Base-by-base conservation (phyloP, 2,888 invertebrate species). In the Apotomis turbidana region DNA sequence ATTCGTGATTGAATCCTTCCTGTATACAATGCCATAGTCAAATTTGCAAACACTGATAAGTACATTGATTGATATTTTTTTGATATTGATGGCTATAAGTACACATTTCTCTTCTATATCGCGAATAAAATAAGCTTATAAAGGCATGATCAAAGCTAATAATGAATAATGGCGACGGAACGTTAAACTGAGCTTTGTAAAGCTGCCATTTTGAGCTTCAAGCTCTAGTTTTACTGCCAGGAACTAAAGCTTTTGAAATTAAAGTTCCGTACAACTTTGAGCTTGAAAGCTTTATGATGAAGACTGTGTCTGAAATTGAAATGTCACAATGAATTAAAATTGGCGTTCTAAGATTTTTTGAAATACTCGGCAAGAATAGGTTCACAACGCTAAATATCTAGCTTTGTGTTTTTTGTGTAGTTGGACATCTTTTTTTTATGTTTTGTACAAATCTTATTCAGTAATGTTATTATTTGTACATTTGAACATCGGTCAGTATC, bases 171-270 rank as follows among this genome's bases (percentile, higher is more conserved):
- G 44, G 67, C 12, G 8, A 51, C 12, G 62, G 5, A 66, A 57
- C 27, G 36, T 57, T 57, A 55, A 46, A 36, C 55, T 66, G 55
- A 52, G 55, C 70, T 66, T 59, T 66, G 52, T 68, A n/a, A 66
- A 60, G 52, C 63, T 54, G 63, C 54, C 52, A 54, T 57, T 54
- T 64, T 68, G 59, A 59, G 59, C 51, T 63, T 44, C 41, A 70
- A 59, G 64, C 58, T 67, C 57, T 41, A 67, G 55, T 61, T 71
- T 67, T 62, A 71, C 52, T 51, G 67, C 27, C 57, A 41, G 13
- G 57, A 57, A 44, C 64, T 41, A 49, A 46, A 60, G 71, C 67
- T 71, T 67, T 71, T 71, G 61, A 71, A 71, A 71, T 68, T 55
- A 49, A 71, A 62, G 52, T 67, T 68, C 46, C 27, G 55, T 51